Evolutionary conservation across 2,888 invertebrate genomes (phyloP).

Genomic region (Catotricha subobsoleta): DNA sequence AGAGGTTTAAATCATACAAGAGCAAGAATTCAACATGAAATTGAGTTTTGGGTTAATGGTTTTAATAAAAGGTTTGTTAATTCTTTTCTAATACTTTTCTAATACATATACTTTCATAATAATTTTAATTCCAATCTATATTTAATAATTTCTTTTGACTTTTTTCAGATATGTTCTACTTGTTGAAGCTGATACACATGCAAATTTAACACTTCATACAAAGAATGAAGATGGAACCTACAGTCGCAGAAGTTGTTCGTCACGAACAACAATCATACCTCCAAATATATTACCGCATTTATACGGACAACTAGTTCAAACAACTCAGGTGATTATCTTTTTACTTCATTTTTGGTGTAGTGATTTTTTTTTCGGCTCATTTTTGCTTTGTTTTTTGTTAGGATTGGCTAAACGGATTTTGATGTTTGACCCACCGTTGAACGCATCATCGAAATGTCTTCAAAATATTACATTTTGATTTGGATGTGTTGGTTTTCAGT

Average conservation of each 20-base stretch:
- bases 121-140: background rate
- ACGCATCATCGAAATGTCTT: too few relatives aligned
- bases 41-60: slow-evolving; percentile 59
- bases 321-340: slow-evolving; percentile 27
- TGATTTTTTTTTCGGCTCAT: too few relatives aligned
- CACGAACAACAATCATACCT: slow-evolving; percentile 35
- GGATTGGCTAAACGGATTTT: too few relatives aligned
- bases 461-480: too few relatives aligned
- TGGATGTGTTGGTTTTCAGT: too few relatives aligned
- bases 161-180: slow-evolving; percentile 58
- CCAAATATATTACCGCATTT: slow-evolving; percentile 48
- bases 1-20: slow-evolving; percentile 47
- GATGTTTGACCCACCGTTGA: too few relatives aligned
- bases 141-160: background rate
- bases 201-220: slow-evolving; percentile 68
- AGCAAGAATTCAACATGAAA: slow-evolving; percentile 49
- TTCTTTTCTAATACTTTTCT: slow-evolving; percentile 6
- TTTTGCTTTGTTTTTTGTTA: too few relatives aligned
- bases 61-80: slow-evolving; percentile 45
- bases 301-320: slow-evolving; percentile 65
- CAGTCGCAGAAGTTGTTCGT: slow-evolving; percentile 44
- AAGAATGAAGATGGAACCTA: slow-evolving; percentile 62
- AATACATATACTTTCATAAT: slow-evolving; percentile 2
- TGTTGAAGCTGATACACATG: slow-evolving; percentile 76
- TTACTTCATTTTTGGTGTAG: too few relatives aligned